Base-by-base conservation (phyloP, 1,140 invertebrate species). In the Drosophila pruinosa region DNA sequence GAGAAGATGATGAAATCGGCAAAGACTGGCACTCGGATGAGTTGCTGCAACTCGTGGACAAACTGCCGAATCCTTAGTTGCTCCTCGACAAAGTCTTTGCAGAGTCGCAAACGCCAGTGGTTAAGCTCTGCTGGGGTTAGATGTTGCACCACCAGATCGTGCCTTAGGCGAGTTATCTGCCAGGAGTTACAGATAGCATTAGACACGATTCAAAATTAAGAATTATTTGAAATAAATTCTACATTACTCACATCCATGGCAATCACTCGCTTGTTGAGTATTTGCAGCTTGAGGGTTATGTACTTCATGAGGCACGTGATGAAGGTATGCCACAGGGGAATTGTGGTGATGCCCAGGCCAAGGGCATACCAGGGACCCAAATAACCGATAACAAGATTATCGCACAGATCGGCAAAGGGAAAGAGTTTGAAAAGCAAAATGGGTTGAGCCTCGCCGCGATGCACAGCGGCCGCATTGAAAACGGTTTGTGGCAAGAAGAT, bases 311-410 rank as follows among this genome's bases (percentile, higher is more conserved):
- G 68, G 56, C 82, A 88, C 1, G 76, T 75, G 58, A 90, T 83
- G 21, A 90, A 90, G 39, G 88, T 90, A 17, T 90, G 88, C 88
- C 88, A 90, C 47, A 89, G n/a, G 0, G 88, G 88, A n/a, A 90
- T 83, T 2, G 71, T 74, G n/a, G 73, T 89, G 4, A 89, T 70
- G 1, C 88, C 88, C 56, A 90, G 17, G 0, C 47, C 52, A 0
- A 90, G 43, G 0, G 82, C 78, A 58, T 83, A 88, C 56, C 75
- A 83, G 0, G 88, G 61, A 1, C 88, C 78, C 41, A 90, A 26
- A 61, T 80, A 88, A 0, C 88, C 79, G 4, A 90, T 22, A n/a
- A 81, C 8, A 52, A 90, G 78, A 14, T 85, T 75, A 52, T 80
- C 79, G n/a, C 47, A 75, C 0, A 90, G 39, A 31, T 90, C 82